phyloP scores from a whole-genome alignment of 2,113 vertebrate species.

The Onychostruthus taczanowskii region DNA sequence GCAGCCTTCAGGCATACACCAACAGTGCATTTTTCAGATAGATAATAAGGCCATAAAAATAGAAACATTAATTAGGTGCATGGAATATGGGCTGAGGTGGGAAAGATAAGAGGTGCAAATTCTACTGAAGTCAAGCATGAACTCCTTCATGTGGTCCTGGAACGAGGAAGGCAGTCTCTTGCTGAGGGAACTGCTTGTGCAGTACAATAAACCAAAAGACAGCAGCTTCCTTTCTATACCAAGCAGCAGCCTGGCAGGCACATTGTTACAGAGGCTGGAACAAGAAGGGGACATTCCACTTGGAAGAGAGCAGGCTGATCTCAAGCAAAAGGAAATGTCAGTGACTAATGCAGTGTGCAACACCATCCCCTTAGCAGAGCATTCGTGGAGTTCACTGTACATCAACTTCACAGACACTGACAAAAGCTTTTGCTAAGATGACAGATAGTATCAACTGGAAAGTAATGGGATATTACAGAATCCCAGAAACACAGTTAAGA shows the following conservation, averaged over 20 bases:
- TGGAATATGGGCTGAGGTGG: not conserved
- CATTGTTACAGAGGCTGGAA: not conserved
- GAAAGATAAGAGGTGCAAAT: conserved; percentile 28
- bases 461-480: not conserved
- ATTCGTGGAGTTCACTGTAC: not conserved
- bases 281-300: not conserved
- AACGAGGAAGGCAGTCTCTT: not conserved
- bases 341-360: not conserved
- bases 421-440: not conserved
- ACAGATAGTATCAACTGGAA: not conserved
- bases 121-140: not conserved
- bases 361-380: not conserved
- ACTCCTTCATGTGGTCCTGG: not conserved
- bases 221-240: not conserved
- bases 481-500: not conserved
- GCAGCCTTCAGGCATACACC: not conserved
- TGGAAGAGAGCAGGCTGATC: not conserved
- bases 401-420: not conserved
- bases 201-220: not conserved
- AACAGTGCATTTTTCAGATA: not conserved
- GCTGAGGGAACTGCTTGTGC: not conserved
- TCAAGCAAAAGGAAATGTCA: not conserved
- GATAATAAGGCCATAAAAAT: conserved; percentile 12
- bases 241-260: not conserved
- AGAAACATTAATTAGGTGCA: not conserved